A percentile compares a stretch with the other conserved stretches of the same genome.
phyloP scores from a whole-genome alignment of 2,113 vertebrate species.

The Erythrocercus mccallii region DNA sequence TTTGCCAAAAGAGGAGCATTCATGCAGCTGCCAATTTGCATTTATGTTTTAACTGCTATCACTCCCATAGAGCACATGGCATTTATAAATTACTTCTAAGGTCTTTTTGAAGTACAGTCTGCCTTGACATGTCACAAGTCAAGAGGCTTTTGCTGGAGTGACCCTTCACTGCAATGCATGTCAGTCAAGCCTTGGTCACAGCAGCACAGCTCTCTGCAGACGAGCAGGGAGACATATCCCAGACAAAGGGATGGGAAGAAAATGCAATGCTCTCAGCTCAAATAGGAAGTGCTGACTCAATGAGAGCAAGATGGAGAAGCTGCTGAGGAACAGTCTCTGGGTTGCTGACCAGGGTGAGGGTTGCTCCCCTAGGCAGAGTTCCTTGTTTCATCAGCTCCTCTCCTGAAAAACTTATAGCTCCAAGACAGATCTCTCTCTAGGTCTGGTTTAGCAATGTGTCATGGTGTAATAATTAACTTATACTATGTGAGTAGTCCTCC shows the following conservation, averaged over 20 bases:
- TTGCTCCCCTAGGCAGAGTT: neutral
- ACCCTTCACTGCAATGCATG: neutral
- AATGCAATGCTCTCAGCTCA: neutral
- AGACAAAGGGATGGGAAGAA: neutral
- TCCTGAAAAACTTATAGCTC: neutral
- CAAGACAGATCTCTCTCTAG: neutral
- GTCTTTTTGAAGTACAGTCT: neutral
- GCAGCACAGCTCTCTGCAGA: neutral
- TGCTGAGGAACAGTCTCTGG: neutral
- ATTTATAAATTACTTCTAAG: neutral
- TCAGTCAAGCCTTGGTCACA: accelerated
- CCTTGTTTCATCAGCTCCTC: neutral
- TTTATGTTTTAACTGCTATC: neutral
- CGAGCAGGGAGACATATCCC: neutral
- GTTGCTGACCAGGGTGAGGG: neutral
- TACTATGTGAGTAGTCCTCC: neutral
- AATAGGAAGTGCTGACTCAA: neutral
- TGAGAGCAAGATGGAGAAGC: neutral
- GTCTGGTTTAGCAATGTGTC: accelerated
- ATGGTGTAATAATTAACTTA: neutral
- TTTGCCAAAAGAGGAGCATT: neutral
- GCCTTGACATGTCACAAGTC: neutral
- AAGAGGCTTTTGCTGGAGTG: neutral
- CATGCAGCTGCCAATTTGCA: neutral
- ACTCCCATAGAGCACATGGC: neutral